Conservation (phyloP, 1,140 invertebrate genomes). For the Ostrea edulis region DNA sequence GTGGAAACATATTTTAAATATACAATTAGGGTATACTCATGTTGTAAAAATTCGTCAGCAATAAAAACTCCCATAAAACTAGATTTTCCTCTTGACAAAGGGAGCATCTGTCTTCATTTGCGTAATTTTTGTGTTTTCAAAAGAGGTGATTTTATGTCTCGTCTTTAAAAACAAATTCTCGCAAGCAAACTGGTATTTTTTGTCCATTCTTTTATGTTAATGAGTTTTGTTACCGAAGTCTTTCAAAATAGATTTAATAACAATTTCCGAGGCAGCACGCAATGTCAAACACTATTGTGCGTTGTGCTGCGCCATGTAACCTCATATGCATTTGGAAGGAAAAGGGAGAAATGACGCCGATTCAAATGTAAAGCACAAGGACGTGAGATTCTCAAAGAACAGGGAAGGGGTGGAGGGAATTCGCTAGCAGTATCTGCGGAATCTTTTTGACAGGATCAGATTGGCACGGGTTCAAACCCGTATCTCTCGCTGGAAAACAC, state of each 20-base stretch:
- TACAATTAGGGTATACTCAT: too few relatives aligned
- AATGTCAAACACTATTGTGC: not conserved
- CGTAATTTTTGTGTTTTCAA: not conserved
- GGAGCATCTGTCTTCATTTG: not conserved
- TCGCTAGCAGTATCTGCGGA: not conserved
- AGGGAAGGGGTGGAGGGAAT: not conserved
- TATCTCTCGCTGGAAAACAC: not conserved
- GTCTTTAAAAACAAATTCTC: not conserved
- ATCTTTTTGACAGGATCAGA: slow-evolving; percentile 10
- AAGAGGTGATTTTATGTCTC: not conserved
- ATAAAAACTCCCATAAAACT: too few relatives aligned
- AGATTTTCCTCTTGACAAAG: too few relatives aligned
- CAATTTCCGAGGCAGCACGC: not conserved
- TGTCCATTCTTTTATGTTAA: not conserved
- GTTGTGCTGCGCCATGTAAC: not conserved
- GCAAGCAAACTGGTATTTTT: not conserved
- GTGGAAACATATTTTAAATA: too few relatives aligned
- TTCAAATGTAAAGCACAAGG: slow-evolving; percentile 5
- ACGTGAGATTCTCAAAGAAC: not conserved
- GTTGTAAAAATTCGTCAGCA: too few relatives aligned
- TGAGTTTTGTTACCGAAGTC: not conserved
- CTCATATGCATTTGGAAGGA: not conserved
- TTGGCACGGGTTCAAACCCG: slow-evolving; percentile 3
- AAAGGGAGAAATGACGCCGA: not conserved
- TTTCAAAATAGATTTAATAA: not conserved